Evolutionary conservation across 2,113 vertebrate genomes (phyloP), one percentile per base, ranked within the genome.

Genomic region (Crotalus horridus): DNA sequence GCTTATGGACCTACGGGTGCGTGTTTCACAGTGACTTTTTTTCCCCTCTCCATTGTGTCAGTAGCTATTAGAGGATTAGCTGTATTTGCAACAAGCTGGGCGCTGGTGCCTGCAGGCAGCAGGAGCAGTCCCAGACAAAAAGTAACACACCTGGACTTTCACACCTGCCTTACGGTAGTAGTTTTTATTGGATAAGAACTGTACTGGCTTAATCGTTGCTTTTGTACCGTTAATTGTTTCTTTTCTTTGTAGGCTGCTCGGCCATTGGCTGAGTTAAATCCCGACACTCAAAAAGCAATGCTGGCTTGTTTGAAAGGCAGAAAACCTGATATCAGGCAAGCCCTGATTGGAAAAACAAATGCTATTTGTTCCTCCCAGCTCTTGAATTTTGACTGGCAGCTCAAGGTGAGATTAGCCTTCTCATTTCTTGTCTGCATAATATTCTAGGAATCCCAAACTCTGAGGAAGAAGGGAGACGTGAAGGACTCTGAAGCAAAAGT

Each of bases 341-440:
- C 98, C 2, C 96, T 99, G 11, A 94, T 99, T 94, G 97, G 98
- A 95, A 98, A 96, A 95, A 98, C 99, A 93, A 98, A 98, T 93
- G 96, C 92, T 48, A 98, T 99, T 93, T 99, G 98, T 48, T 98
- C 98, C 93, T 96, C 98, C 1, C 98, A 98, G 51, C 97, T 99
- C 53, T 98, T 98, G 94, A 98, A 99, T 97, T 99, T 99, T 96
- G 99, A 99, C 97, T 99, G 99, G 99, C 99, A 99, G 93, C 97
- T 99, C 90, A 99, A 99, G 98, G 99, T 99, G 91, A 97, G 93
- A 92, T 0, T 9, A 0, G 10, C 59, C 93, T 39, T 13, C 21
- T 17, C 92, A 23, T 29, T 51, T 56, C 13, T 43, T 92, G 2
- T 55, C 85, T 64, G 15, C 91, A 20, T 85, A n/a, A 46, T 56